phyloP scores from a whole-genome alignment of 1,140 invertebrate species.

The Eriosoma lanigerum region DNA sequence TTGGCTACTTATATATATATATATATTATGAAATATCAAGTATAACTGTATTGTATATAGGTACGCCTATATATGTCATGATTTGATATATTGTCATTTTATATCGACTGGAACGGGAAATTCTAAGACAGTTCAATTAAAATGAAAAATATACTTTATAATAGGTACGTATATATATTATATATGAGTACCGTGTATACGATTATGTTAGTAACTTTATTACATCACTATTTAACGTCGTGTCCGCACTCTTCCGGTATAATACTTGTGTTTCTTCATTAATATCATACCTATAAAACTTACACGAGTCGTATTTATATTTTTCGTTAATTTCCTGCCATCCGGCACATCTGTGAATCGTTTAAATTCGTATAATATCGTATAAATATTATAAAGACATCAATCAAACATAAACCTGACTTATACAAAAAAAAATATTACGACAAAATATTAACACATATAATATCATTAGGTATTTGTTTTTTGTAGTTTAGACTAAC shows the following conservation, averaged over 20 bases:
- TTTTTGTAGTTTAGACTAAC: too few relatives aligned
- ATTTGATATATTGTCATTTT: not conserved
- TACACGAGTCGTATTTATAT: not conserved
- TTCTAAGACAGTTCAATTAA: slow-evolving; percentile 17
- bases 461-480: too few relatives aligned
- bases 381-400: not conserved
- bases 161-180: too few relatives aligned
- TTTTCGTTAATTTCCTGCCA: not conserved
- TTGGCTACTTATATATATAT: too few relatives aligned
- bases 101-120: not conserved
- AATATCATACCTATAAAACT: too few relatives aligned
- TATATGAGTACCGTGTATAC: too few relatives aligned
- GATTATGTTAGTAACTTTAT: not conserved
- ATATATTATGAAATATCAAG: too few relatives aligned
- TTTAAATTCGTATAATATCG: not conserved
- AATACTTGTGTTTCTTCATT: too few relatives aligned
- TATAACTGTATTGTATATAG: too few relatives aligned
- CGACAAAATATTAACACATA: too few relatives aligned
- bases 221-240: not conserved
- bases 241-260: not conserved
- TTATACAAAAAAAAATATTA: too few relatives aligned
- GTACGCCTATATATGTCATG: not conserved
- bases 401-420: too few relatives aligned
- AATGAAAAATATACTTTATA: slow-evolving; percentile 1
- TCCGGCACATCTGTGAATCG: slow-evolving; percentile 3